Evolutionary conservation across 2,888 invertebrate species (phyloP).

Genomic region (Drosophila fulvimacula): DNA sequence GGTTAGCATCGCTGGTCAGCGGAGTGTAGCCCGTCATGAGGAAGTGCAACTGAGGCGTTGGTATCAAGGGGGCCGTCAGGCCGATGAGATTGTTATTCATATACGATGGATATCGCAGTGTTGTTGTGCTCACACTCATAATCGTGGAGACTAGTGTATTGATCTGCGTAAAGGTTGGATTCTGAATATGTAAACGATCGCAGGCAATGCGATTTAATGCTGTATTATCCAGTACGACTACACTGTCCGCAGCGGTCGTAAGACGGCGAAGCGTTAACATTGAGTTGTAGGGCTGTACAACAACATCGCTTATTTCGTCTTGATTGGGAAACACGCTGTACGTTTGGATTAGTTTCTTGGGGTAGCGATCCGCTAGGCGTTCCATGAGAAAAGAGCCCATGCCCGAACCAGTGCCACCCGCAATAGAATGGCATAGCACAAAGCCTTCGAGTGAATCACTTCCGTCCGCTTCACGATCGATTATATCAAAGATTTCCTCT

Average conservation of each 20-base stretch:
- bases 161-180: slow-evolving; percentile 98
- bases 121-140: slow-evolving; percentile 99
- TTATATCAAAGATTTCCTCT: slow-evolving; percentile 99
- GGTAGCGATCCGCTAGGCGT: slow-evolving; percentile 96
- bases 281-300: slow-evolving; percentile 98
- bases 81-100: slow-evolving; percentile 99
- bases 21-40: slow-evolving; percentile 99
- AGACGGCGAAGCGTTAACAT: slow-evolving; percentile 96
- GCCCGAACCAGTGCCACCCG: slow-evolving; percentile 99
- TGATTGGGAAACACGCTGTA: slow-evolving; percentile 99
- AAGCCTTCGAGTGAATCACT: slow-evolving; percentile 99
- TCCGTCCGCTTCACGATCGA: slow-evolving; percentile 99
- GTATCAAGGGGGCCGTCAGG: slow-evolving; percentile 97
- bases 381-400: slow-evolving; percentile 98
- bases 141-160: slow-evolving; percentile 99
- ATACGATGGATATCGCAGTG: slow-evolving; percentile 95
- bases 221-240: slow-evolving; percentile 98
- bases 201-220: slow-evolving; percentile 97
- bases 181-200: slow-evolving; percentile 97
- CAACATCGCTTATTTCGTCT: slow-evolving; percentile 98
- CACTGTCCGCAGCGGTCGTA: slow-evolving; percentile 98
- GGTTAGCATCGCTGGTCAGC: slow-evolving; percentile 94
- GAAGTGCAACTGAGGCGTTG: slow-evolving; percentile 99
- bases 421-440: slow-evolving; percentile 99
- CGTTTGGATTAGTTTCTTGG: slow-evolving; percentile 98